Conservation (phyloP, 2,797 vertebrate species). For the Sebastes trivittatus region DNA sequence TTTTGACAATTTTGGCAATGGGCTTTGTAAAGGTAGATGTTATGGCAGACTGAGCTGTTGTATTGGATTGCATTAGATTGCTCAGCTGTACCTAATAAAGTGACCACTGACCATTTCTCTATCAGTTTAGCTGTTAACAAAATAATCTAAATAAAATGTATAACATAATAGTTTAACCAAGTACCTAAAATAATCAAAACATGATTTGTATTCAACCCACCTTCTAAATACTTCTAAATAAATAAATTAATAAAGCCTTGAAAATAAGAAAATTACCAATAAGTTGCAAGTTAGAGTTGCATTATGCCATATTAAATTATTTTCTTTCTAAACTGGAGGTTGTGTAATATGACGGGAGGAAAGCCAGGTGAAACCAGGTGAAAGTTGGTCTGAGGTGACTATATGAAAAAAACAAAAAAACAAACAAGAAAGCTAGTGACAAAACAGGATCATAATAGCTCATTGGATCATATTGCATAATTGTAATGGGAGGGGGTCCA, state of each 20-base stretch:
- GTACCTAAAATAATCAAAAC: not conserved
- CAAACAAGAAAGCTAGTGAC: too few relatives aligned
- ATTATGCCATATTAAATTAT: too few relatives aligned
- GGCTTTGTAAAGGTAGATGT: not conserved
- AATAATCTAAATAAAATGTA: not conserved
- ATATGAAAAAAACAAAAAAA: not conserved
- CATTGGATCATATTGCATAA: not conserved
- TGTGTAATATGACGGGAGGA: too few relatives aligned
- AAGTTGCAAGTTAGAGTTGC: too few relatives aligned
- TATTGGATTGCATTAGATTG: not conserved
- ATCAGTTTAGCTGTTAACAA: not conserved
- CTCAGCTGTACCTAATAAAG: not conserved
- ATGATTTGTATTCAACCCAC: not conserved
- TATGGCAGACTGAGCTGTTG: not conserved
- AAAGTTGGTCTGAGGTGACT: not conserved
- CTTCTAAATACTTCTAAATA: too few relatives aligned
- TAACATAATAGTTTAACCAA: not conserved
- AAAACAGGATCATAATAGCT: too few relatives aligned
- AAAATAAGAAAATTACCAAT: too few relatives aligned
- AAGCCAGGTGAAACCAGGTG: not conserved
- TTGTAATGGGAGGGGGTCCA: not conserved
- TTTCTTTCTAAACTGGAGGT: too few relatives aligned
- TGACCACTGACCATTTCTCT: fast-evolving
- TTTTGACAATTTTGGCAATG: not conserved
- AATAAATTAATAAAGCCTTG: too few relatives aligned